Evolutionary conservation across 2,113 vertebrate species (phyloP), one percentile per base, ranked within the genome.

Genomic region (Neomonachus schauinslandi): DNA sequence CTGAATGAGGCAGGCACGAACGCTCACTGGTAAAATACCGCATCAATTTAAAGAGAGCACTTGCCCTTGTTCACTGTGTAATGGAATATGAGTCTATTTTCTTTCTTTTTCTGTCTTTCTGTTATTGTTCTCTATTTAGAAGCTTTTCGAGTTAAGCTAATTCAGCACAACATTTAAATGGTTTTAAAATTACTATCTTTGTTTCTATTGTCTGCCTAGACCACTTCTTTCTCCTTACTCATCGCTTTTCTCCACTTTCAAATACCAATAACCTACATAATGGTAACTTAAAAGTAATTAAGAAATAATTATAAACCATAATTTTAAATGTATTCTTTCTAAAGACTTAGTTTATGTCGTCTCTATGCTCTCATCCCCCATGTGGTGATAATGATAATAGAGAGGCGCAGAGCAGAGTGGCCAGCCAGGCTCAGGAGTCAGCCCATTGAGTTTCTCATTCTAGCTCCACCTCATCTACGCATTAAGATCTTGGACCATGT

Each of bases 171-270:
- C 24, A 4, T 46, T 91, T 82, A 69, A 81, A 46, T 81, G 24
- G 9, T 36, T 95, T 96, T 55, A 57, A 74, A 81, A 77, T 86
- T 33, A 55, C 33, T 81, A 5, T 13, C 72, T 92, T 72, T 53
- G 16, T 76, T 90, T 69, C 22, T 31, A 4, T 51, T 51, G 24
- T 51, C 28, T 61, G 22, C 18, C 3, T 82, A 36, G n/a, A 95
- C 2, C 16, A 26, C 26, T 90, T 77, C 15, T 46, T 86, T 57
- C 67, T 33, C 51, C 5, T 89, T 84, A 59, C 55, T 74, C 36
- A 85, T 63, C 15, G 16, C 49, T 79, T 81, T 28, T 5, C 9
- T 65, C 14, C 14, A 74, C 31, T 91, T 74, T 72, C 51, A 72
- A 69, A 51, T 81, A 28, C 10, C 31, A 26, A 8, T 5, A 76